Evolutionary conservation across 2,113 vertebrate genomes (phyloP).

Genomic region (Arenaria interpres): DNA sequence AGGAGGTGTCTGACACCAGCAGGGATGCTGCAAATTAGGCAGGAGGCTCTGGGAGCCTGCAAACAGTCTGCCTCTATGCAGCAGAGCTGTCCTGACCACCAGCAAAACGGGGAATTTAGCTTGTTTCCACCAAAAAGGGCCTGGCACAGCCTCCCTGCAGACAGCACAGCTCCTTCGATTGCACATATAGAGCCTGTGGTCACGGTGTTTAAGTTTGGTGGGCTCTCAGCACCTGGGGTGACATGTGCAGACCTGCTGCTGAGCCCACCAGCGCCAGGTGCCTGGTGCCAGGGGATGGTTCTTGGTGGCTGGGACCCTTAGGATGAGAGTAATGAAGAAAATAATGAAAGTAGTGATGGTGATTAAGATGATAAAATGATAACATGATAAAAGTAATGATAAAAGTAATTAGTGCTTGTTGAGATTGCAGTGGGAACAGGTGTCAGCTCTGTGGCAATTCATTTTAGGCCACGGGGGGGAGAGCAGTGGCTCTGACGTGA

Average conservation of each 20-base stretch:
- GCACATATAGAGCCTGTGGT: not conserved
- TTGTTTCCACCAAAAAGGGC: not conserved
- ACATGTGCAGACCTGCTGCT: rapidly evolving
- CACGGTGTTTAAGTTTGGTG: rapidly evolving
- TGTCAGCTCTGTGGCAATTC: constrained; percentile 1
- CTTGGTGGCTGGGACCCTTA: not conserved
- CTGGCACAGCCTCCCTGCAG: not conserved
- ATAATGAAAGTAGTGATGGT: not conserved
- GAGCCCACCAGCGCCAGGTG: not conserved
- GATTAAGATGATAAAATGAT: not conserved
- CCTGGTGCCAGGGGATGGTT: not conserved
- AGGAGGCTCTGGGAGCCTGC: not conserved
- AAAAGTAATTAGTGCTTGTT: constrained; percentile 20
- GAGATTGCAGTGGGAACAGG: not conserved
- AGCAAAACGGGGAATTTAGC: not conserved
- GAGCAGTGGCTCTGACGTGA: not conserved
- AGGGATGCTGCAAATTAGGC: not conserved
- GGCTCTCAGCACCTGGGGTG: not conserved
- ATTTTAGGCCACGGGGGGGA: not conserved
- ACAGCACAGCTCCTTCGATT: not conserved
- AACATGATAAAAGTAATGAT: not conserved
- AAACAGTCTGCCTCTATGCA: not conserved
- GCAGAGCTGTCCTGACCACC: rapidly evolving
- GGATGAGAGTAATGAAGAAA: not conserved
- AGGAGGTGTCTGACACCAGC: not conserved